Conservation (phyloP, 2,888 invertebrate genomes). For the Branchellion lobata region DNA sequence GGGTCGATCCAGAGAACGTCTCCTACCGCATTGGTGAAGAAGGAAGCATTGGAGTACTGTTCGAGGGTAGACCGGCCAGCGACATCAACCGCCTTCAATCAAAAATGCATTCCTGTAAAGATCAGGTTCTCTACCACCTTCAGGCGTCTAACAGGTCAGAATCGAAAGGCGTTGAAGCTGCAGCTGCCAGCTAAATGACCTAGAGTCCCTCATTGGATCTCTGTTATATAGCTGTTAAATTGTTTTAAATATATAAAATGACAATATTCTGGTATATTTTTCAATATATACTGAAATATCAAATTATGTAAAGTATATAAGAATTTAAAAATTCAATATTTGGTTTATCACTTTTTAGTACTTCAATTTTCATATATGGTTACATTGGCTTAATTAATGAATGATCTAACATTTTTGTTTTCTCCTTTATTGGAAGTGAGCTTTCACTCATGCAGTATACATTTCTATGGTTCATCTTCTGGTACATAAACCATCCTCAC, state of each 20-base stretch:
- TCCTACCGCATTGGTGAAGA: conserved; percentile 71
- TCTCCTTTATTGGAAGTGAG: too few species aligned
- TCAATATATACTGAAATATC: neutral
- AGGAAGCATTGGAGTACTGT: conserved; percentile 69
- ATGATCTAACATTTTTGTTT: too few species aligned
- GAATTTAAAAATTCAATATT: neutral
- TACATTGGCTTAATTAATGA: too few species aligned
- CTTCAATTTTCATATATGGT: neutral
- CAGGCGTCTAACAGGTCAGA: conserved; percentile 23
- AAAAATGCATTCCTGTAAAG: conserved; percentile 44
- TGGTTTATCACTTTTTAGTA: neutral
- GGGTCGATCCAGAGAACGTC: conserved; percentile 76
- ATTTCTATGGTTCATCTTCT: neutral
- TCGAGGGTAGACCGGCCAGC: conserved; percentile 38
- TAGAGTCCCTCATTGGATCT: neutral
- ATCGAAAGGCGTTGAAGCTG: conserved; percentile 37
- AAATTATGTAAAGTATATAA: conserved; percentile 23
- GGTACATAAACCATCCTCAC: neutral
- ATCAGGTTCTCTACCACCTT: conserved; percentile 33
- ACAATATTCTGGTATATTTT: conserved; percentile 31
- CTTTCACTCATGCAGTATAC: neutral
- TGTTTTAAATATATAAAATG: neutral
- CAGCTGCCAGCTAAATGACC: conserved; percentile 39
- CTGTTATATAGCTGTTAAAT: neutral
- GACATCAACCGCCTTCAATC: conserved; percentile 33